phyloP scores from a whole-genome alignment of 1,140 invertebrate species.

The Calliopsis andreniformis region DNA sequence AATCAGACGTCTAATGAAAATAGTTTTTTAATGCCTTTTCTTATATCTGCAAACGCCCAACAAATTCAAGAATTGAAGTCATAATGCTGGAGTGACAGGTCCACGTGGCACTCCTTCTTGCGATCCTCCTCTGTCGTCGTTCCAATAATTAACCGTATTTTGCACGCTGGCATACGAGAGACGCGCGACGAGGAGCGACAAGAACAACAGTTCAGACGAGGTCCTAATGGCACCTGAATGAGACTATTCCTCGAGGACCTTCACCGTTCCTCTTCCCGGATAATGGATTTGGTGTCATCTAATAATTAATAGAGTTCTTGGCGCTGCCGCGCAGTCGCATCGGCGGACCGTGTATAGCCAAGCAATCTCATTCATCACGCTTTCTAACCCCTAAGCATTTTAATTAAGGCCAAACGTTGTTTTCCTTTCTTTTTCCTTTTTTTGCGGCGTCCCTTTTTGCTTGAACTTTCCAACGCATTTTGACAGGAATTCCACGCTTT shows the following conservation, averaged over 20 bases:
- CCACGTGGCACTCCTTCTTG: conserved; percentile 44
- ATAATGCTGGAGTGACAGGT: conserved; percentile 6
- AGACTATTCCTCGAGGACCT: conserved; percentile 72
- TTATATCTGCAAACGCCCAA: too few relatives aligned
- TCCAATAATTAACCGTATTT: conserved; percentile 61
- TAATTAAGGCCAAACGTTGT: conserved; percentile 77
- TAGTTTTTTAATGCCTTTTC: too few relatives aligned
- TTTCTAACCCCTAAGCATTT: conserved; percentile 81
- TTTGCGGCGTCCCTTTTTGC: not conserved
- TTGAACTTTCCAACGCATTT: not conserved
- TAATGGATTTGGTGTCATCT: conserved; percentile 82
- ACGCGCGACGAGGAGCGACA: conserved; percentile 4
- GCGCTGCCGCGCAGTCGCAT: conserved; percentile 61
- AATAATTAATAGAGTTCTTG: conserved; percentile 81
- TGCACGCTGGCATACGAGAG: conserved; percentile 29
- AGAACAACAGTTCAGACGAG: conserved; percentile 54
- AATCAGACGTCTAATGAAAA: too few relatives aligned
- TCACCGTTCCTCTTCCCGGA: conserved; percentile 72
- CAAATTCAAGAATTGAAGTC: not conserved
- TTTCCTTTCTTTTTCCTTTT: conserved; percentile 17
- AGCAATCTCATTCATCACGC: conserved; percentile 79
- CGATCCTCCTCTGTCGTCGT: conserved; percentile 34
- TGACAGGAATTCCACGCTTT: not conserved
- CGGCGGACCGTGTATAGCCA: conserved; percentile 38
- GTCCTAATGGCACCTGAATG: conserved; percentile 73